Conservation (phyloP, 2,888 invertebrate species). For the Chymomyza fuscimana region DNA sequence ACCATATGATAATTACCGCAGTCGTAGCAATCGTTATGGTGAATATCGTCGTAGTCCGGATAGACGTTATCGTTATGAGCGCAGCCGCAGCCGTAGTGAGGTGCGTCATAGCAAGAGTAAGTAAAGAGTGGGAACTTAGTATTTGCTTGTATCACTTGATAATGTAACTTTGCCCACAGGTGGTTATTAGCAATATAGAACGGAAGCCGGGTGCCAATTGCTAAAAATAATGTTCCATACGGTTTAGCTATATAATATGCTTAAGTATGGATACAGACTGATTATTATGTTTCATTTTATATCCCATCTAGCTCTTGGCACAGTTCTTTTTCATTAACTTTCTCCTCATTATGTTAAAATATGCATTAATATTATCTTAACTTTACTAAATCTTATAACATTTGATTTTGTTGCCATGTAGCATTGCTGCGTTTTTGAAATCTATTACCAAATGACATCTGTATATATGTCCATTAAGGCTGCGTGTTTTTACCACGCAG, state of each 20-base stretch:
- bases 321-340: neutral
- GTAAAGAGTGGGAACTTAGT: neutral
- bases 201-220: neutral
- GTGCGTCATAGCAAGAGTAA: neutral
- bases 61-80: conserved; percentile 56
- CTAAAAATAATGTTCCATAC: conserved; percentile 14
- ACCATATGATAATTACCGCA: conserved; percentile 46
- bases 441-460: conserved; percentile 31
- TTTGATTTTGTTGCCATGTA: conserved; percentile 33
- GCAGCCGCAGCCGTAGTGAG: conserved; percentile 71
- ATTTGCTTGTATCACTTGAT: neutral
- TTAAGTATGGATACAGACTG: conserved; percentile 5
- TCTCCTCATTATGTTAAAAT: neutral
- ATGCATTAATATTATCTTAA: conserved; percentile 5
- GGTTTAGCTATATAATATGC: neutral
- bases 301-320: conserved; percentile 12
- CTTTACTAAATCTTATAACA: conserved; percentile 16
- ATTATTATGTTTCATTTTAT: conserved; percentile 6
- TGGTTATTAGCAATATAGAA: neutral
- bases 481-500: conserved; percentile 19
- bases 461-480: conserved; percentile 19
- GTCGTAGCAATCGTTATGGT: conserved; percentile 49
- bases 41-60: conserved; percentile 47
- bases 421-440: neutral
- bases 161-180: neutral